phyloP scores from a whole-genome alignment of 2,797 vertebrate genomes.

The Diplodus sargus region DNA sequence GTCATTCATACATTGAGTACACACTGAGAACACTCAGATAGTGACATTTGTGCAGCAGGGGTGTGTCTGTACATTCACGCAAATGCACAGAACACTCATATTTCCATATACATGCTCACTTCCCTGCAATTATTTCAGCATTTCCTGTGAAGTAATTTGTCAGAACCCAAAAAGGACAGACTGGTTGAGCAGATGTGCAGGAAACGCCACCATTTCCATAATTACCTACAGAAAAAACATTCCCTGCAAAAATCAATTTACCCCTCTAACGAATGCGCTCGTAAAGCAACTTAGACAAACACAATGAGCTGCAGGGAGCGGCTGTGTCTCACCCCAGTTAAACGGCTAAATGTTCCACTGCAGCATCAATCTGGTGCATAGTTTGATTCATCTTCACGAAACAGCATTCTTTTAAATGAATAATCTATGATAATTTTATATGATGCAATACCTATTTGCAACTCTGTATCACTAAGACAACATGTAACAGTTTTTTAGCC shows the following conservation, averaged over 20 bases:
- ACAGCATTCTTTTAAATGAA: conserved; percentile 14
- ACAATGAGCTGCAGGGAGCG: conserved; percentile 28
- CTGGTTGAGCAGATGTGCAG: conserved; percentile 67
- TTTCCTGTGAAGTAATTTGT: conserved; percentile 55
- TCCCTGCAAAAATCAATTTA: conserved; percentile 58
- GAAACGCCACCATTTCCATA: conserved; percentile 61
- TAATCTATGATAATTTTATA: not conserved
- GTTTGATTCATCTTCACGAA: not conserved
- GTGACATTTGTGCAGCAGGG: not conserved
- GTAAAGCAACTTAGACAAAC: conserved; percentile 57
- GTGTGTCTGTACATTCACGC: not conserved
- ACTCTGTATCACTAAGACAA: not conserved
- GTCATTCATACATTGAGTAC: not conserved
- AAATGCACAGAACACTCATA: not conserved
- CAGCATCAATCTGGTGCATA: not conserved
- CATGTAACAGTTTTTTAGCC: not conserved
- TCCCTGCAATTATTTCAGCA: conserved; percentile 41
- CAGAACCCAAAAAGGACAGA: conserved; percentile 60
- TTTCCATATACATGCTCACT: not conserved
- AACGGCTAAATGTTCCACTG: conserved; percentile 5
- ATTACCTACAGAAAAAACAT: conserved; percentile 54
- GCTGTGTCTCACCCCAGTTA: conserved; percentile 16
- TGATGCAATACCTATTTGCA: not conserved
- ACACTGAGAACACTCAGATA: not conserved
- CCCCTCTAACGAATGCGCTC: conserved; percentile 45